These are phyloP conservation scores for Opisthocomus hoazin DNA, from an alignment of 2,113 vertebrate genomes.

Conservation along the genomic window DNA sequence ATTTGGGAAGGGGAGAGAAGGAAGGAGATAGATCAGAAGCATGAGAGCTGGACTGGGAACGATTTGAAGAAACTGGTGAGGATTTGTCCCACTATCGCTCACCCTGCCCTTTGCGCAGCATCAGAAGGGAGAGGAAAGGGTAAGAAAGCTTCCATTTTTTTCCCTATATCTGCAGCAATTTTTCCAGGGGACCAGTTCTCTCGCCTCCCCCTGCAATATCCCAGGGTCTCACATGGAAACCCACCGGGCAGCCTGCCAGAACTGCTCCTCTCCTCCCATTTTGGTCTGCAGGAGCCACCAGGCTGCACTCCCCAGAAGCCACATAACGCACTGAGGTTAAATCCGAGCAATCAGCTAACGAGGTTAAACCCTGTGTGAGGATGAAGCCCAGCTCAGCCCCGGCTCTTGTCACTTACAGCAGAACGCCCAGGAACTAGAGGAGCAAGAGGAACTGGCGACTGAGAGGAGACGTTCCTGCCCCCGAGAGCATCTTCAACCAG, in stretches of 20 bases:
- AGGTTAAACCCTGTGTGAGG: not conserved
- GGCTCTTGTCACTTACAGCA: not conserved
- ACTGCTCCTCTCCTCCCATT: not conserved
- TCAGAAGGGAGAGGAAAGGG: no score
- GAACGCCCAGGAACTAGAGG: not conserved
- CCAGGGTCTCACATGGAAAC: not conserved
- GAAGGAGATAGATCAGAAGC: not conserved
- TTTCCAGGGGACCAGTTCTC: not conserved
- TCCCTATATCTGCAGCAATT: not conserved
- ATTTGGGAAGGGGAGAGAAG: not conserved
- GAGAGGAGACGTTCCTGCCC: not conserved
- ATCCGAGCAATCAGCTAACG: no score
- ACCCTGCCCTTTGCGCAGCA: not conserved
- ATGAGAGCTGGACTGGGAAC: not conserved
- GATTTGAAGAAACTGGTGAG: no score
- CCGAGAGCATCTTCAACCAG: not conserved
- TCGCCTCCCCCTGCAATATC: not conserved
- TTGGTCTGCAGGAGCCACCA: fast-evolving
- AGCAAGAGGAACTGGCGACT: not conserved
- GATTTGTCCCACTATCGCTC: not conserved
- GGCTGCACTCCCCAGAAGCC: not conserved
- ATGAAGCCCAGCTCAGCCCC: not conserved
- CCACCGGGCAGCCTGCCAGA: not conserved
- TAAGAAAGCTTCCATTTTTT: not conserved
- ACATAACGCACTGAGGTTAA: fast-evolving